Evolutionary conservation across 2,113 vertebrate genomes (phyloP), one percentile per base, ranked within the genome.

Genomic region (Hippolais icterina): DNA sequence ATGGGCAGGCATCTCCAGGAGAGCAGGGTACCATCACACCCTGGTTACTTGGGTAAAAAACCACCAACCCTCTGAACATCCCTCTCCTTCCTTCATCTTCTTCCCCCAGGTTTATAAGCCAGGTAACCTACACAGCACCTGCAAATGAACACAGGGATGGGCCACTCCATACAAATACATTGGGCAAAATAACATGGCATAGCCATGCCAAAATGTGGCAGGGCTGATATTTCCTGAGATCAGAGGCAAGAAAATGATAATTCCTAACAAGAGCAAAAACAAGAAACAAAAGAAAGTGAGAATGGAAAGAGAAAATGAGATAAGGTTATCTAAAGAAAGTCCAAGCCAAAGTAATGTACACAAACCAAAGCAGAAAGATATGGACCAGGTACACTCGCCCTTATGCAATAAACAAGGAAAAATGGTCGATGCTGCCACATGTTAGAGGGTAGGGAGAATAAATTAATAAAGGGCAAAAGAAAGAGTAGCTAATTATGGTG

Each of bases 351-450:
- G 47, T 15, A 63, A 50, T 1, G 16, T 15, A 81, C 61, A 19
- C 11, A 65, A 65, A 63, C 15, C 15, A 61, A 84, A 61, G 44
- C 24, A 72, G 31, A 24, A 59, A 70, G 60, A 46, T 70, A 76
- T 75, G 31, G 12, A 68, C 3, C 6, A 44, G 47, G 41, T 59
- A 28, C 23, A 7, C 46, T 79, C 39, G 37, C 6, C 2, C 15
- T 63, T 41, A 69, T 11, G 35, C 27, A 52, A 49, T 80, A 89
- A 91, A 46, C 33, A 39, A 22, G 21, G 28, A 57, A 64, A 86
- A 89, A 47, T 0, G 0, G 11, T 74, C 5, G 5, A 10, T 65
- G 47, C 15, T 87, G 74, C 16, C 71, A 57, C 10, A 29, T 24
- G 24, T 39, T 57, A 46, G 47, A 68, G n/a, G 27, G 10, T 11